A percentile compares a stretch with the other conserved stretches of the same genome.
Conservation (phyloP, 2,797 vertebrate genomes). For the Coracias cyanogaster region DNA sequence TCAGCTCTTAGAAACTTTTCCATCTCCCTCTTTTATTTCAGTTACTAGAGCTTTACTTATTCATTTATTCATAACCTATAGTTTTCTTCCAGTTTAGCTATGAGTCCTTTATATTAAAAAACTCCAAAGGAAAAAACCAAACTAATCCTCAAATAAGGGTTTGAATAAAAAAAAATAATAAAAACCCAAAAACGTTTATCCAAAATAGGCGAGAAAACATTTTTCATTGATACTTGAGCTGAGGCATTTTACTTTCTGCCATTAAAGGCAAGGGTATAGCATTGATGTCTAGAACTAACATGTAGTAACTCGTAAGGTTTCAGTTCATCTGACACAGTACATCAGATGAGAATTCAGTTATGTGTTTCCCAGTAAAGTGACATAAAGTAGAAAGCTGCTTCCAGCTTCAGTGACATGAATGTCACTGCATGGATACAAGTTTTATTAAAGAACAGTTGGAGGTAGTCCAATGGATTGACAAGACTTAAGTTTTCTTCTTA, state of each 20-base stretch:
- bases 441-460: neutral
- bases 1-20: neutral
- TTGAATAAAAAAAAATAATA: neutral
- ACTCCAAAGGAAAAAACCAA: too few relatives aligned
- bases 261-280: neutral
- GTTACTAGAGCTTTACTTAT: neutral
- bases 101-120: neutral
- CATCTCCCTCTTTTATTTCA: neutral
- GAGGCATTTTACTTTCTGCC: neutral
- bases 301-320: neutral
- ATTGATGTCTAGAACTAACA: neutral
- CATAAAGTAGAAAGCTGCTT: neutral
- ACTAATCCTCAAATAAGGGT: neutral
- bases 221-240: neutral
- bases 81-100: neutral
- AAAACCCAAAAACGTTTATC: neutral
- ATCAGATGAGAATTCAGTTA: neutral
- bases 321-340: neutral
- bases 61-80: neutral
- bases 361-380: neutral
- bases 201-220: neutral
- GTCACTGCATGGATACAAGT: neutral
- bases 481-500: neutral
- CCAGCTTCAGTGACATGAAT: neutral
- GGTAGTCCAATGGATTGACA: neutral